A percentile compares a stretch with the other conserved stretches of the same genome.
Evolutionary conservation across 2,113 vertebrate genomes (phyloP).

Genomic region (Otus sunia): DNA sequence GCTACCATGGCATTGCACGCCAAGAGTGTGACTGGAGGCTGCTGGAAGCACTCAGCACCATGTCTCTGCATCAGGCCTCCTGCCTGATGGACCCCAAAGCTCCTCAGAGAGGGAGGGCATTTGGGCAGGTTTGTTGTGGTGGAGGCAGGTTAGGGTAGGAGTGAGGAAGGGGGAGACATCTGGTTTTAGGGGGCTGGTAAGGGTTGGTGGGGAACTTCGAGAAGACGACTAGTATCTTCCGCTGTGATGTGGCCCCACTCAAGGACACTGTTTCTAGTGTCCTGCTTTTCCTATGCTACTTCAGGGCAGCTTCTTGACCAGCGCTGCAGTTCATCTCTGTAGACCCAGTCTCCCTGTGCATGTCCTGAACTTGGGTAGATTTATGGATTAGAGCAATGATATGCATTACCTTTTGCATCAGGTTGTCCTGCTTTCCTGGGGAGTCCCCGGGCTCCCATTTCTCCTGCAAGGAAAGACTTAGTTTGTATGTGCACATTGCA

Average conservation of each 20-base stretch:
- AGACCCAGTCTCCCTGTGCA: neutral
- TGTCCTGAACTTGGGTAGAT: neutral
- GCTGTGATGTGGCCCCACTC: neutral
- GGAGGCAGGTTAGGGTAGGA: neutral
- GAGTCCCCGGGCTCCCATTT: neutral
- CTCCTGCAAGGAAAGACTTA: neutral
- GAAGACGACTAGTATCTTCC: neutral
- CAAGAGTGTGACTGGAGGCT: neutral
- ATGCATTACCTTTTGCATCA: neutral
- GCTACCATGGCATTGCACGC: too few species aligned
- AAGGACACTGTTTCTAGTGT: neutral
- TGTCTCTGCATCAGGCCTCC: neutral
- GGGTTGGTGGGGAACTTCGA: neutral
- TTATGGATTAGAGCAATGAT: neutral
- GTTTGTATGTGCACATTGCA: neutral
- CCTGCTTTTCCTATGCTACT: neutral
- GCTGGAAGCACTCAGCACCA: neutral
- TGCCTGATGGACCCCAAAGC: neutral
- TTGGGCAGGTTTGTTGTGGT: neutral
- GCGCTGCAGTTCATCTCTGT: neutral
- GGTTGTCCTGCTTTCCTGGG: constrained; percentile 11
- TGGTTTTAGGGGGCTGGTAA: neutral
- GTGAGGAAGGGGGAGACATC: neutral
- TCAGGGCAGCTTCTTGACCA: neutral
- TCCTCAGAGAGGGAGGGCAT: neutral